Percentiles rank a stretch among this genome's conserved stretches.
Conservation (phyloP, 2,797 vertebrate genomes). For the Parambassis ranga region DNA sequence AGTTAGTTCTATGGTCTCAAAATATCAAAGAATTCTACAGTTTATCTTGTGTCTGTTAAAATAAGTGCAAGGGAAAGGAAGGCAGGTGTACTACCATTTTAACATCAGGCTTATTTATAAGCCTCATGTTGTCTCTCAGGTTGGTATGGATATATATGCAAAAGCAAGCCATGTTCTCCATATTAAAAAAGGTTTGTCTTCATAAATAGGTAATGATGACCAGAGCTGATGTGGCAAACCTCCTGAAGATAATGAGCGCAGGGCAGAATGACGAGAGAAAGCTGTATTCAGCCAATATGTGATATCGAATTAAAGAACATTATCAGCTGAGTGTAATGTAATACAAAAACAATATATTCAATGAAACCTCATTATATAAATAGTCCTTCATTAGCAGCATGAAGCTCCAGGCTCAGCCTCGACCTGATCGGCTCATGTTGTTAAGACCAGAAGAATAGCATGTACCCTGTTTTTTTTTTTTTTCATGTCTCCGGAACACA, state of each 20-base stretch:
- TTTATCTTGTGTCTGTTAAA: too few relatives aligned
- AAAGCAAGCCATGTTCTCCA: background rate
- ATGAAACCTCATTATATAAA: background rate
- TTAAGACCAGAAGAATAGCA: background rate
- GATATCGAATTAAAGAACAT: background rate
- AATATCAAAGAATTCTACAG: too few relatives aligned
- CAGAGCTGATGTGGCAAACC: background rate
- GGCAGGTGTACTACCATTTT: too few relatives aligned
- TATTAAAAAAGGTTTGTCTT: slow-evolving; percentile 33
- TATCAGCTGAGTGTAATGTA: background rate
- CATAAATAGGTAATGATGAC: background rate
- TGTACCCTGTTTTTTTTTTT: background rate
- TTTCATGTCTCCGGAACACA: slow-evolving; percentile 3
- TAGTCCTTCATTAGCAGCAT: background rate
- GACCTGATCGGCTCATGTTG: background rate
- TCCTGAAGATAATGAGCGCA: background rate
- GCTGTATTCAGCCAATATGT: background rate
- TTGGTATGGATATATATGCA: background rate
- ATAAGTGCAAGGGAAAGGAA: too few relatives aligned
- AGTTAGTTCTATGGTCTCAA: too few relatives aligned
- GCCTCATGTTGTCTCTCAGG: too few relatives aligned
- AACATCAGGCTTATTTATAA: too few relatives aligned
- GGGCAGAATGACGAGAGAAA: background rate
- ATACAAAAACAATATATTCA: too few relatives aligned
- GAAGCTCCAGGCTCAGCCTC: background rate